phyloP scores from a whole-genome alignment of 2,888 invertebrate genomes.

The Rhopalosiphum nymphaeae region DNA sequence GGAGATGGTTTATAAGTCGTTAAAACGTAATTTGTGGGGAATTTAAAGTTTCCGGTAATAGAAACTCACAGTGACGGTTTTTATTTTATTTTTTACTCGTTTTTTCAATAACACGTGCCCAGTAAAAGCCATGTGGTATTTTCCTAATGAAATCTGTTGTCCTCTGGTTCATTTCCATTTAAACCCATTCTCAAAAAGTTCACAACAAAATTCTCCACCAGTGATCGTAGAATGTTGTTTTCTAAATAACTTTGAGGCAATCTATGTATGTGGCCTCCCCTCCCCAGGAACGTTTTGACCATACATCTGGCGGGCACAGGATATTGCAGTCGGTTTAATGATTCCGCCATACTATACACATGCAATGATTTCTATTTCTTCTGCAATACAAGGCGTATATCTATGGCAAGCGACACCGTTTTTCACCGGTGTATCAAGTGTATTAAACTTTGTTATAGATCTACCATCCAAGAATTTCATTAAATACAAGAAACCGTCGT shows the following conservation, averaged over 20 bases:
- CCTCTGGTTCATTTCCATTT: constrained; percentile 37
- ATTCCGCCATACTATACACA: background rate
- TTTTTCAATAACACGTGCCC: constrained; percentile 57
- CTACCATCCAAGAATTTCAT: constrained; percentile 44
- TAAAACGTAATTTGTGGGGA: constrained; percentile 10
- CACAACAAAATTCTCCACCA: constrained; percentile 12
- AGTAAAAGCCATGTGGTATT: constrained; percentile 60
- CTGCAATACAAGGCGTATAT: background rate
- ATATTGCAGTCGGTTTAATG: constrained; percentile 44
- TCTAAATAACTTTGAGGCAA: constrained; percentile 29
- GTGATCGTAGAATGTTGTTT: constrained; percentile 27
- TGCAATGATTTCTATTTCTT: constrained; percentile 12
- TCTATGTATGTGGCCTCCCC: background rate
- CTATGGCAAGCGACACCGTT: background rate
- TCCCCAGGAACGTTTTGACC: background rate
- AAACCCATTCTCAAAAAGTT: constrained; percentile 46
- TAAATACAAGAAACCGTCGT: constrained; percentile 31
- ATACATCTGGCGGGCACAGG: constrained; percentile 9
- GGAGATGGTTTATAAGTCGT: background rate
- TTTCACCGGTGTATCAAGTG: background rate
- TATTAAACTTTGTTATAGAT: constrained; percentile 23
- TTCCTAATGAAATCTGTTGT: constrained; percentile 54
- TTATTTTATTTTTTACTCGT: constrained; percentile 22
- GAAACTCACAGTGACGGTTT: constrained; percentile 16
- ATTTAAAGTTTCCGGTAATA: constrained; percentile 47